phyloP scores from a whole-genome alignment of 1,140 invertebrate genomes.

The Sesamia nonagrioides region DNA sequence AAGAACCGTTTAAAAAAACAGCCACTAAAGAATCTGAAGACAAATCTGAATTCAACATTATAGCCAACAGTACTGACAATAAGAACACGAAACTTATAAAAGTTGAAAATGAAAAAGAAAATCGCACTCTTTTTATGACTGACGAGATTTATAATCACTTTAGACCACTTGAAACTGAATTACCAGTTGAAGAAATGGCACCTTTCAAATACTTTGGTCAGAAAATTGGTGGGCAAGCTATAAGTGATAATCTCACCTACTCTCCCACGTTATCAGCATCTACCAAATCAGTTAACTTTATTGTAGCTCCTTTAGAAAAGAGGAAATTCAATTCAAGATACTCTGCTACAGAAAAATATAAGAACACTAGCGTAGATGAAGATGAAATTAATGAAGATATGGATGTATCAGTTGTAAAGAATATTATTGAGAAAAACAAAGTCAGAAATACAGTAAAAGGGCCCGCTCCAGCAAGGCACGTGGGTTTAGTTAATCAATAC shows the following conservation, averaged over 20 bases:
- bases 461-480: conserved; percentile 79
- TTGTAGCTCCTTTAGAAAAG: conserved; percentile 85
- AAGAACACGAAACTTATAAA: conserved; percentile 73
- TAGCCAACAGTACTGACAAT: conserved; percentile 73
- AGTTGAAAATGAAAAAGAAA: conserved; percentile 79
- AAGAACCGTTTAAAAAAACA: conserved; percentile 56
- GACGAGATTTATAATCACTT: conserved; percentile 90
- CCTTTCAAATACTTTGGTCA: conserved; percentile 92
- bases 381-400: conserved; percentile 87
- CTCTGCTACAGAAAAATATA: conserved; percentile 84
- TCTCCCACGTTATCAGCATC: conserved; percentile 84
- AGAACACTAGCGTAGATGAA: conserved; percentile 80
- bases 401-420: conserved; percentile 87
- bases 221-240: conserved; percentile 86
- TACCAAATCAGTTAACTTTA: conserved; percentile 86
- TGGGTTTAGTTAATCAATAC: conserved; percentile 83
- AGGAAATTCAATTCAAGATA: conserved; percentile 86
- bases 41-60: conserved; percentile 72
- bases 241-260: conserved; percentile 82
- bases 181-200: conserved; percentile 90
- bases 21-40: conserved; percentile 64
- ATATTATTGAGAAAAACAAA: conserved; percentile 87
- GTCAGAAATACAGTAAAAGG: conserved; percentile 85
- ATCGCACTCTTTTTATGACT: conserved; percentile 87
- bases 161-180: conserved; percentile 88